Conservation (phyloP, 2,888 invertebrate species). For the Dryococelus australis region DNA sequence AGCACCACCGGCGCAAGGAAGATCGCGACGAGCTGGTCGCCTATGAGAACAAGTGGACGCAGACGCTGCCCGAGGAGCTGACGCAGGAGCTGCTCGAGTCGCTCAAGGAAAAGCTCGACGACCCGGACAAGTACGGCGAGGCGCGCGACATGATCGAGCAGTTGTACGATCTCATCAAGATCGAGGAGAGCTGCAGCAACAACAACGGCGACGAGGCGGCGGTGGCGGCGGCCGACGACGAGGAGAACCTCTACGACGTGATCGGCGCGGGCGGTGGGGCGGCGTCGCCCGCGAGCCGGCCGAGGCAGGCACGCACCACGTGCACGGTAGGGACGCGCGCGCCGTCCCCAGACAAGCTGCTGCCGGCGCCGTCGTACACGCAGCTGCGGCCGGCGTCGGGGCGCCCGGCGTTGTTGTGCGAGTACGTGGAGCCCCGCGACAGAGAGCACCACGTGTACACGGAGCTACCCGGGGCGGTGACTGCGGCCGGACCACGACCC, state of each 20-base stretch:
- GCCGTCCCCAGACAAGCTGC: conserved; percentile 66
- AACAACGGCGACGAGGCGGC: conserved; percentile 56
- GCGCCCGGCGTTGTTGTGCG: conserved; percentile 53
- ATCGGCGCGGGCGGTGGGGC: conserved; percentile 49
- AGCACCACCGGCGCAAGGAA: conserved; percentile 44
- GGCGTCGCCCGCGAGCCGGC: conserved; percentile 24
- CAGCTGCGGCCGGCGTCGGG: no score
- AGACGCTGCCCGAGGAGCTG: conserved; percentile 77
- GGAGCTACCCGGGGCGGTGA: conserved; percentile 63
- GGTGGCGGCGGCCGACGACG: conserved; percentile 58
- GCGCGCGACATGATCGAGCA: conserved; percentile 81
- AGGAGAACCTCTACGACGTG: conserved; percentile 67
- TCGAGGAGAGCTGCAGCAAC: conserved; percentile 70
- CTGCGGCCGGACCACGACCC: conserved; percentile 58
- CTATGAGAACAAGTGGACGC: conserved; percentile 70
- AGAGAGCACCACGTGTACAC: conserved; percentile 65
- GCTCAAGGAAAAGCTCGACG: conserved; percentile 72
- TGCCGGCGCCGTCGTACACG: conserved; percentile 62
- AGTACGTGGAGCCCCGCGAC: conserved; percentile 61
- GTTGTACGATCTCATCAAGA: conserved; percentile 75
- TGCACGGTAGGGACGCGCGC: conserved; percentile 64
- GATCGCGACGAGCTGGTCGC: conserved; percentile 48
- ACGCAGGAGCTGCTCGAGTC: conserved; percentile 76
- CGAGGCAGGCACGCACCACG: conserved; percentile 49
- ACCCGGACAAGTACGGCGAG: conserved; percentile 75